A percentile compares a stretch with the other conserved stretches of the same genome.
Evolutionary conservation across 2,113 vertebrate genomes (phyloP).

Genomic region (Toxotes chatareus): DNA sequence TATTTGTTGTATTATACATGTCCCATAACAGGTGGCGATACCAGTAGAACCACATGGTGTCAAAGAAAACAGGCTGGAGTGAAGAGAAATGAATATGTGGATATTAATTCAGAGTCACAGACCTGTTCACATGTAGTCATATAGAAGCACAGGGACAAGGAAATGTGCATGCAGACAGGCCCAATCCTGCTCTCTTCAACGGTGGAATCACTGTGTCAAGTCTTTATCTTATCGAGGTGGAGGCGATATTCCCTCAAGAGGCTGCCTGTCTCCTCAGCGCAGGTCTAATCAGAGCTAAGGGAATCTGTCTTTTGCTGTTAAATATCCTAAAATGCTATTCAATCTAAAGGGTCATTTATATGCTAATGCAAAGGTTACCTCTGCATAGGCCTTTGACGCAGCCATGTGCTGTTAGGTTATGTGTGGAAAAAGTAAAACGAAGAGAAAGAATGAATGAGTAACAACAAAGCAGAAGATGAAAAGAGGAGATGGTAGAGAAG

Average conservation of each 20-base stretch:
- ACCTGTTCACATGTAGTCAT: slow-evolving; percentile 18
- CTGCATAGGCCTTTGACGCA: slow-evolving; percentile 57
- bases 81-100: slow-evolving; percentile 10
- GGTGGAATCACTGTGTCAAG: slow-evolving; percentile 65
- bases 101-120: slow-evolving; percentile 37
- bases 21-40: background rate
- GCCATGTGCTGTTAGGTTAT: slow-evolving; percentile 53
- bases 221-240: slow-evolving; percentile 74
- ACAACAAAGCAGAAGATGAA: slow-evolving; percentile 34
- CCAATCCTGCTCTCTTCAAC: slow-evolving; percentile 16
- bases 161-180: slow-evolving; percentile 1
- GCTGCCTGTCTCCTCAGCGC: slow-evolving; percentile 64
- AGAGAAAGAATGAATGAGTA: slow-evolving; percentile 34
- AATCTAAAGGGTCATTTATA: slow-evolving; percentile 78
- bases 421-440: slow-evolving; percentile 10
- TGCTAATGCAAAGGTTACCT: slow-evolving; percentile 80
- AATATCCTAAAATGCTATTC: slow-evolving; percentile 79
- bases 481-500: slow-evolving; percentile 39
- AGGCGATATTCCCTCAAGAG: slow-evolving; percentile 73
- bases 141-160: slow-evolving; percentile 6
- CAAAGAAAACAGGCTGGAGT: slow-evolving; percentile 2
- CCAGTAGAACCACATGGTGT: slow-evolving; percentile 5
- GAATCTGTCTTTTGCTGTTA: slow-evolving; percentile 77
- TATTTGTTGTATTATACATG: background rate
- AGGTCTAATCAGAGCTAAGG: slow-evolving; percentile 71